phyloP scores from a whole-genome alignment of 2,888 invertebrate species.

The Rotaria sp. region DNA sequence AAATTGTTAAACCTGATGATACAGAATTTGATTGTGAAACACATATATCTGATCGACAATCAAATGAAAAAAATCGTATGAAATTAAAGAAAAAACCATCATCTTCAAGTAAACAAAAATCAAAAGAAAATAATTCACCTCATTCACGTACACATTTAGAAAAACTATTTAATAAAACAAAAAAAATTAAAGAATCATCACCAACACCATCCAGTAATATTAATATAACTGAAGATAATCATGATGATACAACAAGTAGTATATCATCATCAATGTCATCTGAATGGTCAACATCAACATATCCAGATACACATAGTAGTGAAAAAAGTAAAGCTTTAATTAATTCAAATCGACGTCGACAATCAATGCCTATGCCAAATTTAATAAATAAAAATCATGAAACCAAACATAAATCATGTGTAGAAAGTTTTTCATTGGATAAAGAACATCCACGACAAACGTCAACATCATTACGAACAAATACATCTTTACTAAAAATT shows the following conservation, averaged over 20 bases:
- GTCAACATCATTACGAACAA: not conserved
- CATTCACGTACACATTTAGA: not conserved
- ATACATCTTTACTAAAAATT: not conserved
- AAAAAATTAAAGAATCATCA: not conserved
- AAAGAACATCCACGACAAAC: not conserved
- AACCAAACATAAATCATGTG: not conserved
- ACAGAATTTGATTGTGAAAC: constrained; percentile 24
- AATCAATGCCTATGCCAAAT: not conserved
- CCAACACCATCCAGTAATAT: not conserved
- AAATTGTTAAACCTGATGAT: constrained; percentile 13
- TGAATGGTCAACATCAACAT: constrained; percentile 18
- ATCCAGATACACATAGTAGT: constrained; percentile 5
- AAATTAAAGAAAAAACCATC: not conserved
- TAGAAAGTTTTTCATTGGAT: not conserved
- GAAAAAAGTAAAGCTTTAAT: not conserved
- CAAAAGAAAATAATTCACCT: not conserved
- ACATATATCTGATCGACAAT: not conserved
- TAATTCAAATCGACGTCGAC: not conserved
- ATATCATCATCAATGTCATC: not conserved
- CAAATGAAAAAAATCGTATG: not conserved
- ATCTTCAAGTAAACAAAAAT: not conserved
- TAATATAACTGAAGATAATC: not conserved
- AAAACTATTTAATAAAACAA: not conserved
- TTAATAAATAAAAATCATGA: not conserved
- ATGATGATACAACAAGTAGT: not conserved